Percentiles rank a stretch among this genome's conserved stretches.
phyloP scores from a whole-genome alignment of 23 tunicate species.

The Botrylloides violaceus region DNA sequence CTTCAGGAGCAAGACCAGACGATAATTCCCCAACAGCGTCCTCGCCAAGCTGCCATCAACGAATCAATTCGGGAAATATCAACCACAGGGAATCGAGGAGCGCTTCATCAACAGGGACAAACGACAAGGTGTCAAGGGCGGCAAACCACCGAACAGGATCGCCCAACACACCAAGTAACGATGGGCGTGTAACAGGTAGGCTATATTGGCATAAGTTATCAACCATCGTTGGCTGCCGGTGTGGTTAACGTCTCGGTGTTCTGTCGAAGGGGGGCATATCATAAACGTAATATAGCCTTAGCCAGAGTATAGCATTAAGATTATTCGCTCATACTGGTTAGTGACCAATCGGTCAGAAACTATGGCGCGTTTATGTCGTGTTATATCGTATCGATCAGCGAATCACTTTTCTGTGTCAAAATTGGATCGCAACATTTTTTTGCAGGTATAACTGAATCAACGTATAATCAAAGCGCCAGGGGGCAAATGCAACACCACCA shows the following conservation, averaged over 20 bases:
- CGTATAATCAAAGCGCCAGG: background rate
- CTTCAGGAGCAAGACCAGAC: slow-evolving; percentile 10
- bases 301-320: too few species aligned
- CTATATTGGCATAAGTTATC: too few species aligned
- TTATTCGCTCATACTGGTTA: too few species aligned
- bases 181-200: slow-evolving; percentile 5
- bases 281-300: too few species aligned
- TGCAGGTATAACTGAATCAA: slow-evolving; percentile 6
- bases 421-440: background rate
- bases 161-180: background rate
- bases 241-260: too few species aligned
- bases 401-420: too few species aligned
- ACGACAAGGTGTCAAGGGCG: slow-evolving; percentile 5
- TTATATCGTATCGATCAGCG: too few species aligned
- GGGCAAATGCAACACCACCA: slow-evolving; percentile 15
- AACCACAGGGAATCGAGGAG: slow-evolving; percentile 11
- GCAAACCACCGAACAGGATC: slow-evolving; percentile 1
- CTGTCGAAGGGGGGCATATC: too few species aligned
- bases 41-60: slow-evolving; percentile 19
- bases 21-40: slow-evolving; percentile 18
- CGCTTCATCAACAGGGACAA: slow-evolving; percentile 6
- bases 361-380: too few species aligned
- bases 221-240: too few species aligned
- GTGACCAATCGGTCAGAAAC: too few species aligned
- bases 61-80: background rate